Evolutionary conservation across 2,888 invertebrate genomes (phyloP).

Genomic region (Anticlea derivata): DNA sequence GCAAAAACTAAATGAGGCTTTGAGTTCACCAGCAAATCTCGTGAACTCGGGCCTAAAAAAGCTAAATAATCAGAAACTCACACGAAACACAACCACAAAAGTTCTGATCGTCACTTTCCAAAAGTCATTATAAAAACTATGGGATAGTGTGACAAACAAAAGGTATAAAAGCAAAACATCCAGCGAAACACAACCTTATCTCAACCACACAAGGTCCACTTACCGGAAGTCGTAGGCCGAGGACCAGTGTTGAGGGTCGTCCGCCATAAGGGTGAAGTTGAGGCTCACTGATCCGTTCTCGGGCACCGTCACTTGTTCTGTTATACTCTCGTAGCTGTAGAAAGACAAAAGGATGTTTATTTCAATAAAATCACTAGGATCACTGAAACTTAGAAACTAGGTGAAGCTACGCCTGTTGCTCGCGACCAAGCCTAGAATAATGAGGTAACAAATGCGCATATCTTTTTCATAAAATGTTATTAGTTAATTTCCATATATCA

Average conservation of each 20-base stretch:
- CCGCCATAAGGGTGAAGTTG: slow-evolving; percentile 92
- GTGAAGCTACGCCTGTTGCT: too few species aligned
- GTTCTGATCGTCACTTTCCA: too few species aligned
- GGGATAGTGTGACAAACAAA: not conserved
- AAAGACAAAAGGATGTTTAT: too few species aligned
- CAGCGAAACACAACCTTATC: slow-evolving; percentile 3
- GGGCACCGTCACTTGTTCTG: slow-evolving; percentile 85
- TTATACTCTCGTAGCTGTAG: slow-evolving; percentile 85
- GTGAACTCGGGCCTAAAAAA: too few species aligned
- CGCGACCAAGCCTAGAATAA: too few species aligned
- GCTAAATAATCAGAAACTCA: not conserved
- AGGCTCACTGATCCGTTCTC: slow-evolving; percentile 82
- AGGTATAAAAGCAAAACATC: not conserved
- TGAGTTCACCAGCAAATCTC: not conserved
- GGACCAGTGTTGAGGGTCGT: slow-evolving; percentile 92
- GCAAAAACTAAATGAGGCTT: slow-evolving; percentile 15
- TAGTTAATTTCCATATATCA: too few species aligned
- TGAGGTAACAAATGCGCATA: too few species aligned
- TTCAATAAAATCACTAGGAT: too few species aligned
- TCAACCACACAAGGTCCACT: slow-evolving; percentile 35
- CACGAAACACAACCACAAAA: not conserved
- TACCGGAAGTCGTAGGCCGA: slow-evolving; percentile 91
- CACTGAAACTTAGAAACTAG: too few species aligned
- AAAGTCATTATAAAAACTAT: too few species aligned
- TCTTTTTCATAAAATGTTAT: too few species aligned